Evolutionary conservation across 2,888 invertebrate genomes (phyloP).

Genomic region (Drosophila neutralis): DNA sequence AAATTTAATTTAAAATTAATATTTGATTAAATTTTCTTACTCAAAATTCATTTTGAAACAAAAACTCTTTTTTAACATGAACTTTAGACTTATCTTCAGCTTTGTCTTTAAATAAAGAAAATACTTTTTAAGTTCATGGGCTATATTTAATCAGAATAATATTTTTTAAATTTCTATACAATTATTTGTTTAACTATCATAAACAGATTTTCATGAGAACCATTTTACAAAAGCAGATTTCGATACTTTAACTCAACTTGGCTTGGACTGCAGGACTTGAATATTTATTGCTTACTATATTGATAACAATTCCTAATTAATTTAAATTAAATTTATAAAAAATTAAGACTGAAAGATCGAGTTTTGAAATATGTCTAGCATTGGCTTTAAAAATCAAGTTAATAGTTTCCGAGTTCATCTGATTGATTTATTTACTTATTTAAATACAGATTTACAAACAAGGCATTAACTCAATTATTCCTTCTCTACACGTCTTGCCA

Average conservation of each 20-base stretch:
- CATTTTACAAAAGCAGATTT: no score
- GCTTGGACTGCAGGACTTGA: no score
- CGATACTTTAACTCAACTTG: no score
- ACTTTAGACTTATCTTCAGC: not conserved
- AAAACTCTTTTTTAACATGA: not conserved
- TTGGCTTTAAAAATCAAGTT: not conserved
- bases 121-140: not conserved
- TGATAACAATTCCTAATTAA: not conserved
- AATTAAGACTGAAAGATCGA: no score
- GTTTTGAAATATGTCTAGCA: not conserved
- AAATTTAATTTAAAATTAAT: not conserved
- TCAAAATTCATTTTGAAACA: no score
- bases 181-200: no score
- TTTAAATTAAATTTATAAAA: no score
- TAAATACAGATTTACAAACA: not conserved
- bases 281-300: no score
- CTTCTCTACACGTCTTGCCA: not conserved
- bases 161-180: no score
- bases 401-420: not conserved
- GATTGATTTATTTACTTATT: not conserved
- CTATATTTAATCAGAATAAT: no score
- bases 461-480: not conserved
- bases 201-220: no score
- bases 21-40: not conserved
- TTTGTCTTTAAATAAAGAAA: not conserved